Evolutionary conservation across 2,797 vertebrate species (phyloP), one percentile per base, ranked within the genome.

Genomic region (Rhinichthys osculus): DNA sequence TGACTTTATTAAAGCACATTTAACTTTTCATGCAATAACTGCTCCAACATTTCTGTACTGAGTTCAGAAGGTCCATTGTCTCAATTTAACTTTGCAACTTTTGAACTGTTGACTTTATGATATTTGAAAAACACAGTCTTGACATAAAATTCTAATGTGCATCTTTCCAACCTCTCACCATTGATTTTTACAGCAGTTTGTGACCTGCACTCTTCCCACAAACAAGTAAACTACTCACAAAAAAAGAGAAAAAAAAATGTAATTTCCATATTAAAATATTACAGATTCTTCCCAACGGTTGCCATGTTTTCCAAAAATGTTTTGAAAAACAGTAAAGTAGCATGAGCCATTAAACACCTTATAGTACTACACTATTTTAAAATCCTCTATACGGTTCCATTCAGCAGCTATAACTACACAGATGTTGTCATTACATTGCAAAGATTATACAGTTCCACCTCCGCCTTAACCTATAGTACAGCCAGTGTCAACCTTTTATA

Each of bases 71-170:
- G 40, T 79, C 17, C 30, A 64, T 44, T 30, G 62, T 64, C 16
- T 30, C 5, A 59, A 8, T 40, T 40, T 40, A 11, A 44, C 77
- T 30, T 78, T 64, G 57, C 16, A 79, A 44, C 38, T 64, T 44
- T 59, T 64, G n/a, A 64, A 64, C 40, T 64, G 40, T 64, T 44
- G 77, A 40, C 73, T 52, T 73, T 6, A 71, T n/a, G 16, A 74
- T 76, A 76, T 50, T 74, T 74, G 9, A 74, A 50, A 19, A 74
- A 52, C 1, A 47, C 1, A 33, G 17, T 50, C 19, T 50, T 74
- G 27, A 50, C 9, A 40, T 5, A 23, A 2, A 57, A n/a, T 38
- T 9, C 2, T 13, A 57, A 40, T 40, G 52, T n/a, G 13, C 52
- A 9, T 40, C 52, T 78, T n/a, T n/a, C 21, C 7, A 59, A 40